Evolutionary conservation across 92 coral and sea anemone genomes (phyloP).

Genomic region (Bergia puertoricense): DNA sequence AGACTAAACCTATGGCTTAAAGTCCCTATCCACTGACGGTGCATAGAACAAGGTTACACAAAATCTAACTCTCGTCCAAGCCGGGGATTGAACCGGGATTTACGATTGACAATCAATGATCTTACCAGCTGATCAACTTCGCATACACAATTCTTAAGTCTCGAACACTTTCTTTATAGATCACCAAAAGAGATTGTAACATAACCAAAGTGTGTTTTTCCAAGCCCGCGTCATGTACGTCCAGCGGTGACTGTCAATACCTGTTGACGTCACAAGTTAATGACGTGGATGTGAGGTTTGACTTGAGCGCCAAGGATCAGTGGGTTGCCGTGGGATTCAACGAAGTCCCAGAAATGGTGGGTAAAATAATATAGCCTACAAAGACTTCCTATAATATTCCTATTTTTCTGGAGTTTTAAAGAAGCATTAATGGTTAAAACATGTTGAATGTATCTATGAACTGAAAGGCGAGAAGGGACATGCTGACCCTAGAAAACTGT

Average conservation of each 20-base stretch:
- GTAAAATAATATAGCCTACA: not conserved
- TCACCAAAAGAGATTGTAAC: not conserved
- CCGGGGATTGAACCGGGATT: too few species aligned
- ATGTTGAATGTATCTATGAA: too few species aligned
- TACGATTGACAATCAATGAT: not conserved
- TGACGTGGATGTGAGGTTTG: constrained; percentile 9
- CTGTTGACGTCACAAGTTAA: not conserved
- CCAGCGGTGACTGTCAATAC: constrained; percentile 5
- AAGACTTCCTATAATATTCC: too few species aligned
- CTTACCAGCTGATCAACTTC: not conserved
- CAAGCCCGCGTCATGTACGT: not conserved
- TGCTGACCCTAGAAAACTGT: too few species aligned
- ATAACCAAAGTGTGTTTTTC: not conserved
- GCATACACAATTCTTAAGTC: too few species aligned
- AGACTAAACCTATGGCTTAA: too few species aligned
- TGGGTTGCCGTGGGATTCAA: constrained; percentile 12
- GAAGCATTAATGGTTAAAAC: too few species aligned
- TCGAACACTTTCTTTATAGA: not conserved
- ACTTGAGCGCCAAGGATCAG: not conserved
- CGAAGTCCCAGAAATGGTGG: not conserved
- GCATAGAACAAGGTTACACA: too few species aligned
- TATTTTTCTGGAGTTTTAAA: too few species aligned
- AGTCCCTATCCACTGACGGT: too few species aligned
- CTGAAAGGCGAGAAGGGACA: too few species aligned
- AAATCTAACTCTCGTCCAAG: not conserved